Evolutionary conservation across 2,113 vertebrate species (phyloP), one percentile per base, ranked within the genome.

Genomic region (Aptenodytes patagonicus): DNA sequence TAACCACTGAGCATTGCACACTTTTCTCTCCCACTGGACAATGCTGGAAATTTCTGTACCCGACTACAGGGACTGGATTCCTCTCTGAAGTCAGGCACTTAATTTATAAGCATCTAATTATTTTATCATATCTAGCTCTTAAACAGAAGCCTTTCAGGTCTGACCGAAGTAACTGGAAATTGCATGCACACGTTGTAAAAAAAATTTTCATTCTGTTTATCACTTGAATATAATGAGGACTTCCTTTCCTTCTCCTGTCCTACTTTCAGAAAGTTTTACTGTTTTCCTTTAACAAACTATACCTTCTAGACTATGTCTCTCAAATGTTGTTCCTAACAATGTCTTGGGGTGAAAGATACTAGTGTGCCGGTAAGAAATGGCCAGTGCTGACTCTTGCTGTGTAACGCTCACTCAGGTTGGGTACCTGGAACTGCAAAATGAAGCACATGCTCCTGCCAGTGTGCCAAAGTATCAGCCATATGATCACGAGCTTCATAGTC

Each of bases 391-490:
- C 9, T 54, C 29, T 46, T 52, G 76, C 25, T 76, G 31, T 51
- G 25, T n/a, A 76, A 46, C 18, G 9, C 18, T 69, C 36, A n/a
- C 36, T 68, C 44, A 20, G 31, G 28, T 9, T 60, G 34, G 8
- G 14, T 44, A 42, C 24, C 24, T 44, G n/a, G 34, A 14, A 40
- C 11, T 17, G 42, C 19, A 18, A 60, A 62, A 34, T 4, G 32
- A 52, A 93, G 42, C 24, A 20, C 8, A 4, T 0, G 0, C 17
- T 71, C 42, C 57, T 91, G 29, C 4, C 75, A 61, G 16, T 3
- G 42, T 2, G 0, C 28, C 44, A 4, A 38, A 88, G 14, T 16
- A 54, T 57, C 61, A 19, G 17, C 14, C 8, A 3, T 24, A 28
- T 7, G 26, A 64, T 28, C 62, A 29, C 0, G 4, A 31, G 2